These are phyloP conservation scores for Graptemys geographica DNA, from an alignment of 2,797 vertebrate genomes.

Conservation along the genomic window DNA sequence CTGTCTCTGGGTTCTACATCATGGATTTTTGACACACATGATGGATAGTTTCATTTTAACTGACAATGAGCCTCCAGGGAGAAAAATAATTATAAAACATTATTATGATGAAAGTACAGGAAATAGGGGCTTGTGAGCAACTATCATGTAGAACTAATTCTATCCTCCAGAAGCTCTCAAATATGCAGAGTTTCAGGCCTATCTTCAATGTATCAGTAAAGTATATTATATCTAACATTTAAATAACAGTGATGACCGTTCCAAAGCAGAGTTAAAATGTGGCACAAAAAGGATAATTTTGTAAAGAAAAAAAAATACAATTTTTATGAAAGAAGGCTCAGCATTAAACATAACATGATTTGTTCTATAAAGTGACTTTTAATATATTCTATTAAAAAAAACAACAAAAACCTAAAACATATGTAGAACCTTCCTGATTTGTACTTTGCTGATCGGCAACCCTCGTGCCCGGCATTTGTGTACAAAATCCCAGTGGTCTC, in stretches of 20 bases:
- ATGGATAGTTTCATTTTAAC: neutral
- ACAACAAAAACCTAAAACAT: no score
- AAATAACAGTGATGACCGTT: conserved; percentile 38
- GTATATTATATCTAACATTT: neutral
- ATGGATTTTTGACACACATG: neutral
- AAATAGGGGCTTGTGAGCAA: neutral
- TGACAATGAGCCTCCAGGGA: neutral
- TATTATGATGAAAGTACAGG: neutral
- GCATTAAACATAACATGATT: neutral
- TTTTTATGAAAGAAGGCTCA: neutral
- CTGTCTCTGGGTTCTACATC: neutral
- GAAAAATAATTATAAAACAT: conserved; percentile 14
- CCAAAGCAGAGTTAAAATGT: neutral
- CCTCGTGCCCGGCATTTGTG: neutral
- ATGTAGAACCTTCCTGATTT: neutral
- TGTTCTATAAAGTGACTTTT: neutral
- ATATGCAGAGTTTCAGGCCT: neutral
- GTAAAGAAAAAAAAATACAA: neutral
- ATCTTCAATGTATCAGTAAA: conserved; percentile 33
- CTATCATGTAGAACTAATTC: neutral
- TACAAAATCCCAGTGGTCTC: neutral
- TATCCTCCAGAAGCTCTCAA: conserved; percentile 33
- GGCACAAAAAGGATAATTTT: neutral
- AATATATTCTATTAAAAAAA: neutral
- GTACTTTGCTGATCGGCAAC: neutral